These are phyloP conservation scores for Formica selysi DNA, from an alignment of 1,140 invertebrate species.

Conservation along the genomic window DNA sequence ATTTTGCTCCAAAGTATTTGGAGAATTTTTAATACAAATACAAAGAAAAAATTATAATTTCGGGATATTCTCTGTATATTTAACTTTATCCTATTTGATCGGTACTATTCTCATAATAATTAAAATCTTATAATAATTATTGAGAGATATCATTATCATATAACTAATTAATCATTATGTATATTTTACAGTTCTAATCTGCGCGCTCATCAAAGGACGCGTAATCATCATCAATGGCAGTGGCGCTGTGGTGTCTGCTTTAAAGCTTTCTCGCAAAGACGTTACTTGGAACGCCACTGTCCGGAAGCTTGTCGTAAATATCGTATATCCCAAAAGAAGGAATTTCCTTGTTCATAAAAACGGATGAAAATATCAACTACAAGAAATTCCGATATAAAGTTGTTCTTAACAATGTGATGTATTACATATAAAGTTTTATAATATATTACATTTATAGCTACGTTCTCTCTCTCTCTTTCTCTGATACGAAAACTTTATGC, in stretches of 20 bases:
- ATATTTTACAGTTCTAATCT: slow-evolving; percentile 88
- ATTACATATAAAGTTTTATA: no score
- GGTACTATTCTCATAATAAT: neutral
- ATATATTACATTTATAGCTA: neutral
- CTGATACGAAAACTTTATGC: neutral
- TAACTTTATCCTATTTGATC: neutral
- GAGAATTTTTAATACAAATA: no score
- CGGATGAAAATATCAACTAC: neutral
- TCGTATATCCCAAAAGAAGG: slow-evolving; percentile 81
- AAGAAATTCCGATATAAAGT: neutral
- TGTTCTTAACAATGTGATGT: neutral
- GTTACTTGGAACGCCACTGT: slow-evolving; percentile 91
- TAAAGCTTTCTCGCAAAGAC: slow-evolving; percentile 91
- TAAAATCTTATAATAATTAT: neutral
- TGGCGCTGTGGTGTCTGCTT: slow-evolving; percentile 89
- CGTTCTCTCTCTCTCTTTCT: neutral
- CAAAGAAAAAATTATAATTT: neutral
- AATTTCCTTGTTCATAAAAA: slow-evolving; percentile 62
- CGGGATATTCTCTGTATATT: neutral
- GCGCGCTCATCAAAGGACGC: slow-evolving; percentile 90
- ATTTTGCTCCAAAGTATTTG: no score
- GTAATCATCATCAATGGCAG: slow-evolving; percentile 90
- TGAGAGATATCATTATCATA: neutral
- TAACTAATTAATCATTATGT: neutral
- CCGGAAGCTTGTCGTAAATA: slow-evolving; percentile 91